Percentiles rank a stretch among this genome's conserved stretches.
Conservation (phyloP, 2,113 vertebrate genomes). For the Ginglymostoma cirratum region DNA sequence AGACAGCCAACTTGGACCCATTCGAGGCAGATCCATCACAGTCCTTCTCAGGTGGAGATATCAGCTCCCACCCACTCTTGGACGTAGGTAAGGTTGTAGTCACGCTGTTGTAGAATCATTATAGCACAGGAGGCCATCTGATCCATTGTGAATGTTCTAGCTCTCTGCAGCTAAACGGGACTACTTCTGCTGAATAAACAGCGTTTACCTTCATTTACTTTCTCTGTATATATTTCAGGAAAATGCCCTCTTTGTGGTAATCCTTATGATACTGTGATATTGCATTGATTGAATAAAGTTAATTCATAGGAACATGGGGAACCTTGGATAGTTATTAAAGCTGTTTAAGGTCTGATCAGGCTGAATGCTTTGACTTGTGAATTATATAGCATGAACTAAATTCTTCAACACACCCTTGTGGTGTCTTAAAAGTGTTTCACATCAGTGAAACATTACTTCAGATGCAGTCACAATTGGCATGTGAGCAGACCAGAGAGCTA, state of each 20-base stretch:
- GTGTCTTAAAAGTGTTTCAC: not conserved
- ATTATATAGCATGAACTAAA: not conserved
- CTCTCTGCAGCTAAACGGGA: no score
- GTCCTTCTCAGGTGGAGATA: not conserved
- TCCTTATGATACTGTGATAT: no score
- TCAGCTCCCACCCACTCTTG: not conserved
- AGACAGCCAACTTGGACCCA: not conserved
- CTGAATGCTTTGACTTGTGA: not conserved
- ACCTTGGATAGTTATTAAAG: not conserved
- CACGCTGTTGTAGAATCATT: no score
- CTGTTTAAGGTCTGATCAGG: not conserved
- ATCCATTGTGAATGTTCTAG: no score
- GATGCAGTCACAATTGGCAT: not conserved
- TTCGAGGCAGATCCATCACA: not conserved
- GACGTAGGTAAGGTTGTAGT: not conserved
- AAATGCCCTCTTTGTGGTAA: no score
- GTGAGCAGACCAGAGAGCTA: not conserved
- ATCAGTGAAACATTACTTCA: not conserved
- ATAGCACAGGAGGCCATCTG: no score
- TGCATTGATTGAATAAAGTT: no score
- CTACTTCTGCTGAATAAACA: no score
- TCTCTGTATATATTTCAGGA: no score
- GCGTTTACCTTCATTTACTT: no score
- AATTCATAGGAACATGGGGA: no score
- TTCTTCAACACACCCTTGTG: not conserved